A percentile compares a stretch with the other conserved stretches of the same genome.
Evolutionary conservation across 53 echinoderm and acorn worm genomes (phyloP).

Genomic region (Zoroaster sp.): DNA sequence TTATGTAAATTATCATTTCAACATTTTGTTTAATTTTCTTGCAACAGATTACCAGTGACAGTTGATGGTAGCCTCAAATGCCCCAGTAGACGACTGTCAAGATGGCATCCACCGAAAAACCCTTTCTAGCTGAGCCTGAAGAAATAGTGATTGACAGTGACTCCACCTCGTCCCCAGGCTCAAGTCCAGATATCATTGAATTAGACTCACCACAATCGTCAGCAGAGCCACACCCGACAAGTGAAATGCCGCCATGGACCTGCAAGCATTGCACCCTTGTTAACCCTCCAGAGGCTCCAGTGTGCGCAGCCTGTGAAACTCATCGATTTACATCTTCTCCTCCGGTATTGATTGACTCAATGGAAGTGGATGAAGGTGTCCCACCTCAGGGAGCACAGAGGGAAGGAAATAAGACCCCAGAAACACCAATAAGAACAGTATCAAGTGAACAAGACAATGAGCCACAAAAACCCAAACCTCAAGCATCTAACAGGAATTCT

Average conservation of each 20-base stretch:
- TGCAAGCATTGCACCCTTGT: slow-evolving; percentile 79
- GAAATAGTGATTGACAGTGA: slow-evolving; percentile 18
- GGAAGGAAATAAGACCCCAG: not conserved
- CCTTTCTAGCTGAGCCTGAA: not conserved
- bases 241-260: slow-evolving; percentile 54
- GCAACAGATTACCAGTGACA: too few relatives aligned
- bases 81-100: too few relatives aligned
- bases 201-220: slow-evolving; percentile 6
- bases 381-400: not conserved
- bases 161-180: slow-evolving; percentile 31
- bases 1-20: too few relatives aligned
- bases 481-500: slow-evolving; percentile 21
- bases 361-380: not conserved
- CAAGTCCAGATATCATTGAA: slow-evolving; percentile 44
- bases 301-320: slow-evolving; percentile 67
- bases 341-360: not conserved
- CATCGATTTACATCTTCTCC: slow-evolving; percentile 19
- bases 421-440: not conserved
- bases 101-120: not conserved
- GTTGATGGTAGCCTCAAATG: too few relatives aligned
- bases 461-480: not conserved
- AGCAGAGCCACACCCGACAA: not conserved
- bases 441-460: not conserved
- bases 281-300: slow-evolving; percentile 59
- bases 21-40: too few relatives aligned